Percentiles rank a stretch among this genome's conserved stretches.
phyloP scores from a whole-genome alignment of 2,888 invertebrate species.

The Epistrophella euchroma region DNA sequence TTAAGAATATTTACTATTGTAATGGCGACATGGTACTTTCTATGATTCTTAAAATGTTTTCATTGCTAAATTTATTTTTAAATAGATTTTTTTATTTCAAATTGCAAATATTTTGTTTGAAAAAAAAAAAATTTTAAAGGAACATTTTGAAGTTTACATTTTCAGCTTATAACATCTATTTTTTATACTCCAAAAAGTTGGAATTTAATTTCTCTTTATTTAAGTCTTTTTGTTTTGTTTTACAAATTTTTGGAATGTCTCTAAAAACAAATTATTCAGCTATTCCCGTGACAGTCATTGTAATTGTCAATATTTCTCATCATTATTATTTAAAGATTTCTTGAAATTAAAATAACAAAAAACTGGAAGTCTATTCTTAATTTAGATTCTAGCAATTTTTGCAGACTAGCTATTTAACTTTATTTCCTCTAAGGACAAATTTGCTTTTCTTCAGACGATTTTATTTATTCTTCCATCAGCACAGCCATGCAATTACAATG shows the following conservation, averaged over 20 bases:
- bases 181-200: slow-evolving; percentile 15
- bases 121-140: slow-evolving; percentile 36
- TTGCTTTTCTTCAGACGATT: slow-evolving; percentile 16
- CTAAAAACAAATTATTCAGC: slow-evolving; percentile 11
- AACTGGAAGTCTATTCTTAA: slow-evolving; percentile 53
- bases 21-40: slow-evolving; percentile 56
- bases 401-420: slow-evolving; percentile 55
- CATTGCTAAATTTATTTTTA: background rate
- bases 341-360: slow-evolving; percentile 9
- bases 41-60: background rate
- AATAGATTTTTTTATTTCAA: background rate
- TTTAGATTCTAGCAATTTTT: slow-evolving; percentile 44
- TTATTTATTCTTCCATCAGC: slow-evolving; percentile 38
- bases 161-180: background rate
- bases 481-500: slow-evolving; percentile 52
- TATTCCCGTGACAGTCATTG: slow-evolving; percentile 48
- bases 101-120: background rate
- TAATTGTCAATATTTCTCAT: slow-evolving; percentile 66
- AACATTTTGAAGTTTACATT: slow-evolving; percentile 28
- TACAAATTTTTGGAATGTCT: slow-evolving; percentile 32
- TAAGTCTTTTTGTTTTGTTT: slow-evolving; percentile 48
- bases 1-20: background rate
- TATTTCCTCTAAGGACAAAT: slow-evolving; percentile 12
- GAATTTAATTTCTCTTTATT: background rate
- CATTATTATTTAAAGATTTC: background rate